phyloP scores from a whole-genome alignment of 2,888 invertebrate species.

The Brachyptera putata region DNA sequence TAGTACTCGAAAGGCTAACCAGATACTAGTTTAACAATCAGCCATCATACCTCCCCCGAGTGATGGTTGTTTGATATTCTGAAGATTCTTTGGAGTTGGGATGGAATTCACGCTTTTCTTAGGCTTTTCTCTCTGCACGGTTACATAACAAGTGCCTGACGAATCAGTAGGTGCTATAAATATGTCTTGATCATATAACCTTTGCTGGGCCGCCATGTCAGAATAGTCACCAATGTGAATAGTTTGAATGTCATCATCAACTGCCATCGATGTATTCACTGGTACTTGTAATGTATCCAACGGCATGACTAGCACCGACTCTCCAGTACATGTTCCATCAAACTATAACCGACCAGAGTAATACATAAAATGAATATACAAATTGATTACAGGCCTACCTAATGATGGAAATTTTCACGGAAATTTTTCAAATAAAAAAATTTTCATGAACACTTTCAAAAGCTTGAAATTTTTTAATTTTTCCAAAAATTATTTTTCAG shows the following conservation, averaged over 20 bases:
- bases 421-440: too few species aligned
- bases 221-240: slow-evolving; percentile 3
- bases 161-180: slow-evolving; percentile 1
- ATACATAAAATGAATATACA: too few species aligned
- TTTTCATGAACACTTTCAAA: too few species aligned
- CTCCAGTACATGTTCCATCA: background rate
- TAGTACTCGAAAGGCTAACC: too few species aligned
- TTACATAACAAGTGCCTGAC: background rate
- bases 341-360: background rate
- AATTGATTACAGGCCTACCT: too few species aligned
- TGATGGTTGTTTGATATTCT: too few species aligned
- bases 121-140: background rate
- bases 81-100: too few species aligned
- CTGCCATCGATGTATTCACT: background rate
- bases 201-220: background rate
- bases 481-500: too few species aligned
- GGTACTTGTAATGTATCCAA: background rate
- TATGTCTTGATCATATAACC: background rate
- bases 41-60: too few species aligned
- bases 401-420: too few species aligned
- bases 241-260: background rate
- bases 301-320: background rate
- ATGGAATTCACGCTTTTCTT: background rate
- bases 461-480: too few species aligned
- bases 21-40: too few species aligned